phyloP scores from a whole-genome alignment of 2,888 invertebrate species.

The Synanthedon tipuliformis region DNA sequence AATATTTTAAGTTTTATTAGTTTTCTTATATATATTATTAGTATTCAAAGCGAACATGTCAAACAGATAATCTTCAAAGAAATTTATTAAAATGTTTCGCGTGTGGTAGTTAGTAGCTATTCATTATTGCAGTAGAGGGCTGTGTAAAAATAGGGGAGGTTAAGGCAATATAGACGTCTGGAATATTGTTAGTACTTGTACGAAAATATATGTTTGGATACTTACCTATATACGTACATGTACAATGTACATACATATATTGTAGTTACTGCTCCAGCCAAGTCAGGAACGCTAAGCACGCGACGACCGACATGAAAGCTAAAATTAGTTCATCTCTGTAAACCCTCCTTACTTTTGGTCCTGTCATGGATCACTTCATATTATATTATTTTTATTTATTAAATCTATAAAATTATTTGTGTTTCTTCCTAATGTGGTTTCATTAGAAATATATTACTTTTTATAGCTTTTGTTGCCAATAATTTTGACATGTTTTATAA shows the following conservation, averaged over 20 bases:
- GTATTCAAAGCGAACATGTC: not conserved
- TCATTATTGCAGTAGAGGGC: no score
- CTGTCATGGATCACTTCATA: no score
- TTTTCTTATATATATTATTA: conserved; percentile 10
- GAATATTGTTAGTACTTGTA: not conserved
- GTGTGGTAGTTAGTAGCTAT: no score
- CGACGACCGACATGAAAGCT: conserved; percentile 33
- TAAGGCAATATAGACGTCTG: not conserved
- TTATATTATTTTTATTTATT: no score
- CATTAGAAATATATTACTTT: no score
- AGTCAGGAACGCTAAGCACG: conserved; percentile 42
- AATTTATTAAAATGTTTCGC: no score
- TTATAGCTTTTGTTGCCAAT: no score
- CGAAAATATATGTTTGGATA: not conserved
- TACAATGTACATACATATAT: conserved; percentile 1
- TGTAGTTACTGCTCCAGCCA: conserved; percentile 7
- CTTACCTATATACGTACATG: not conserved
- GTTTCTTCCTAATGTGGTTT: no score
- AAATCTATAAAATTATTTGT: no score
- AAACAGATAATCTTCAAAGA: no score
- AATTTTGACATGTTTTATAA: no score
- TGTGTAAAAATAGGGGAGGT: not conserved
- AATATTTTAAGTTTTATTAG: conserved; percentile 45
- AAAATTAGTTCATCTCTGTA: conserved; percentile 52
- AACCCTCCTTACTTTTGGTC: conserved; percentile 18